These are phyloP conservation scores for Cryptus viduatorius DNA, from an alignment of 2,888 invertebrate species.

Conservation along the genomic window DNA sequence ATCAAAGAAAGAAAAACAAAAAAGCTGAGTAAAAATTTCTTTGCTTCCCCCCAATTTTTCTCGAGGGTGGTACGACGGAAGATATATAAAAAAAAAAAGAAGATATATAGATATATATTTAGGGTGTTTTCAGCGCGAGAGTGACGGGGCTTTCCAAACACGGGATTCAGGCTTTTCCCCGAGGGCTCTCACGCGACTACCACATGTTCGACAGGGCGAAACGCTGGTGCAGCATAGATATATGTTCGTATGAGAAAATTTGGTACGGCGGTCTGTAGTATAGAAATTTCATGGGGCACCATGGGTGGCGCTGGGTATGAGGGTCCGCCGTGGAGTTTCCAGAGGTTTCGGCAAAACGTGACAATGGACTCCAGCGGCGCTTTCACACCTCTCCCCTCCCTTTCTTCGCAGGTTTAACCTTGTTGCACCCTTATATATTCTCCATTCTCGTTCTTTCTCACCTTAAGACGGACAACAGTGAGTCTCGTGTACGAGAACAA, in stretches of 20 bases:
- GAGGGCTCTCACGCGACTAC: constrained; percentile 38
- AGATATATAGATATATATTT: constrained; percentile 1
- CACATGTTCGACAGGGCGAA: constrained; percentile 46
- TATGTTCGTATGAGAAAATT: constrained; percentile 2
- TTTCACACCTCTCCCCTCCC: constrained; percentile 75
- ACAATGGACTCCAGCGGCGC: constrained; percentile 73
- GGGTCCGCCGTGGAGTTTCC: constrained; percentile 57
- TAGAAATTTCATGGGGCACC: constrained; percentile 48
- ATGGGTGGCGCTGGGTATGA: constrained; percentile 61
- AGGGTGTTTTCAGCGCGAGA: constrained; percentile 16
- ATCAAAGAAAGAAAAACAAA: neutral
- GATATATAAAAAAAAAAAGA: constrained; percentile 26
- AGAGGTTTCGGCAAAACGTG: constrained; percentile 53
- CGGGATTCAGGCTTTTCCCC: constrained; percentile 20
- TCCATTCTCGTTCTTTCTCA: constrained; percentile 36
- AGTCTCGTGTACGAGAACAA: constrained; percentile 18
- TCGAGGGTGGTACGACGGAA: constrained; percentile 12
- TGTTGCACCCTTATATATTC: constrained; percentile 57
- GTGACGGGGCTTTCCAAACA: constrained; percentile 53
- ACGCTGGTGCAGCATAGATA: neutral
- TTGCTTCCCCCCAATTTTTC: constrained; percentile 10
- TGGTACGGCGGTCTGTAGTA: neutral
- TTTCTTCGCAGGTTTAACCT: constrained; percentile 14
- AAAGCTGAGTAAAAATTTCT: constrained; percentile 27
- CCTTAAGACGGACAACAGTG: neutral